A percentile compares a stretch with the other conserved stretches of the same genome.
These are phyloP conservation scores for Nemurella pictetii DNA, from an alignment of 2,888 invertebrate species.

Conservation along the genomic window DNA sequence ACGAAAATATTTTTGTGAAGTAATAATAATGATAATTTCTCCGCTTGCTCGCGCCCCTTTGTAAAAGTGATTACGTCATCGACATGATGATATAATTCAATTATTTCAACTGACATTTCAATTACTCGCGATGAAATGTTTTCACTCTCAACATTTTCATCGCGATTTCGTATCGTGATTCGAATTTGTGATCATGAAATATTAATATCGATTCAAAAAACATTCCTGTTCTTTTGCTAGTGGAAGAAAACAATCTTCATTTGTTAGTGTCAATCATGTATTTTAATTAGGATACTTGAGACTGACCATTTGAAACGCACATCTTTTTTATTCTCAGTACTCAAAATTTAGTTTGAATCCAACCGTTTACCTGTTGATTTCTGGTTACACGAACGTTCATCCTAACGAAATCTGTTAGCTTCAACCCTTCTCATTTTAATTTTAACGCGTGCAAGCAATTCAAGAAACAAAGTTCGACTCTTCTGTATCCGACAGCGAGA, in stretches of 20 bases:
- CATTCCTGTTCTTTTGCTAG: not conserved
- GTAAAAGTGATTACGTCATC: conserved; percentile 13
- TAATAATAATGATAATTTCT: conserved; percentile 1
- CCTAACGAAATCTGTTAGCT: too few relatives aligned
- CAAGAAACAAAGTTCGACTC: too few relatives aligned
- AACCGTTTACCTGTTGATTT: too few relatives aligned
- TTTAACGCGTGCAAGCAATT: too few relatives aligned
- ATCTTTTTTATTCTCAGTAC: too few relatives aligned
- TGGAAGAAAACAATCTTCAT: conserved; percentile 8
- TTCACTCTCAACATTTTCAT: not conserved
- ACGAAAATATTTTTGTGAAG: not conserved
- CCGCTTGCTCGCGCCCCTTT: not conserved
- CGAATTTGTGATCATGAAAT: conserved; percentile 25
- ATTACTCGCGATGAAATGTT: conserved; percentile 27
- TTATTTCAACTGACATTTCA: conserved; percentile 30
- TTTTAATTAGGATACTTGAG: too few relatives aligned
- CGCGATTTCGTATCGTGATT: conserved; percentile 28
- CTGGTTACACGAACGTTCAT: too few relatives aligned
- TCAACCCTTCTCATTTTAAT: too few relatives aligned
- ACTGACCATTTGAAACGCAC: too few relatives aligned
- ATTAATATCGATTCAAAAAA: not conserved
- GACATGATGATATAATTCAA: conserved; percentile 19
- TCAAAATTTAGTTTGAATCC: too few relatives aligned
- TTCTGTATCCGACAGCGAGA: not conserved
- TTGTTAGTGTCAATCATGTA: too few relatives aligned